phyloP scores from a whole-genome alignment of 2,113 vertebrate genomes.

The Grammomys surdaster region DNA sequence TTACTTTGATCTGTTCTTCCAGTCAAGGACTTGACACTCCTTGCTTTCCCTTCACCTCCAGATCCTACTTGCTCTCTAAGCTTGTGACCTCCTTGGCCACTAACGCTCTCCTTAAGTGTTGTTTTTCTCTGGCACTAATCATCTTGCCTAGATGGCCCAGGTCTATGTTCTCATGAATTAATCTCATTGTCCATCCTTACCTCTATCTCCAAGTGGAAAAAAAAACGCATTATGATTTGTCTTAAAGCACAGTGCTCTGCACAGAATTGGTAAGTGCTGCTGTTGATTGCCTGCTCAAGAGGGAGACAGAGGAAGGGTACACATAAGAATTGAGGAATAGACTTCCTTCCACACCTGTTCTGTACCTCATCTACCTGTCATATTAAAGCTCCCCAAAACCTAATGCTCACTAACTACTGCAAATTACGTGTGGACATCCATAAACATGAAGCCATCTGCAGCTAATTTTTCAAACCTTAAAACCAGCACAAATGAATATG shows the following conservation, averaged over 20 bases:
- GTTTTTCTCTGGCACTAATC: not conserved
- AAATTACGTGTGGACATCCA: slow-evolving; percentile 65
- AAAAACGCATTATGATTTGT: not conserved
- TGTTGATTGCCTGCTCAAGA: not conserved
- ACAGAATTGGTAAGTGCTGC: not conserved
- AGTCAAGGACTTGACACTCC: not conserved
- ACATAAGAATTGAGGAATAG: not conserved
- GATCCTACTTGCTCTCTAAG: not conserved
- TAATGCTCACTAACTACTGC: slow-evolving; percentile 52
- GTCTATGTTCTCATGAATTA: not conserved
- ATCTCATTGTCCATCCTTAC: not conserved
- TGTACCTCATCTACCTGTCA: slow-evolving; percentile 52
- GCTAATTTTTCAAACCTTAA: slow-evolving; percentile 77
- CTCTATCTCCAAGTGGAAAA: not conserved
- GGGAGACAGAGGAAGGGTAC: not conserved
- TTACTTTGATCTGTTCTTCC: not conserved
- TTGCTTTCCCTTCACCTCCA: not conserved
- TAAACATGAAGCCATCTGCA: slow-evolving; percentile 78
- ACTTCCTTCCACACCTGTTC: slow-evolving; percentile 54
- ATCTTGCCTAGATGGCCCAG: not conserved
- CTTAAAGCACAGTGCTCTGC: not conserved
- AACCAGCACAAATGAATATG: slow-evolving; percentile 74
- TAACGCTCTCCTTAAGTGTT: not conserved
- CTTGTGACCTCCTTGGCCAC: not conserved
- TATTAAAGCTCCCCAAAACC: not conserved